phyloP scores from a whole-genome alignment of 2,888 invertebrate species.

The Aproaerema taeniolella region DNA sequence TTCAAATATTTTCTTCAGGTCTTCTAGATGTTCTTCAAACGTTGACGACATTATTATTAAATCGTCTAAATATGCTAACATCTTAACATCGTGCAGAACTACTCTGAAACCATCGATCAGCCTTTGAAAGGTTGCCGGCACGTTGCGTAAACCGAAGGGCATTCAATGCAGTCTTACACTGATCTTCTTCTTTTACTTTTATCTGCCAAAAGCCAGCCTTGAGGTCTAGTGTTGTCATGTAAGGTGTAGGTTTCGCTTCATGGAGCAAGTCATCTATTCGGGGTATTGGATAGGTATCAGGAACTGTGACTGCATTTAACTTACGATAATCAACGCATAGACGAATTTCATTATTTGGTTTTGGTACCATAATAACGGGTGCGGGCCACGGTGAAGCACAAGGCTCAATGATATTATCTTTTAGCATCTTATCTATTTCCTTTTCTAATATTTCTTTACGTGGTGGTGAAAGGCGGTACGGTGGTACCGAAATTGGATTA shows the following conservation, averaged over 20 bases:
- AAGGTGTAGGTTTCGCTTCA: conserved; percentile 26
- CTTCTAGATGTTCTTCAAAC: conserved; percentile 20
- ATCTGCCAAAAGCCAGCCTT: conserved; percentile 29
- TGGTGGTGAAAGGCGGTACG: conserved; percentile 32
- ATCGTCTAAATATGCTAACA: conserved; percentile 26
- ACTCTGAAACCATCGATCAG: conserved; percentile 20
- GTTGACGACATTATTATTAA: conserved; percentile 24
- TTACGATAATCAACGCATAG: conserved; percentile 38
- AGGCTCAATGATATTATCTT: conserved; percentile 34
- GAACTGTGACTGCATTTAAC: conserved; percentile 16
- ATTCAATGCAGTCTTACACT: conserved; percentile 37
- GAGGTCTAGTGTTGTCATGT: conserved; percentile 28
- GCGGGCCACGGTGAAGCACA: conserved; percentile 34
- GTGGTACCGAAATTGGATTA: conserved; percentile 31
- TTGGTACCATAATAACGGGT: conserved; percentile 38
- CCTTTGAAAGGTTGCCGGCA: conserved; percentile 25
- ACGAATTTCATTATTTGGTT: conserved; percentile 29
- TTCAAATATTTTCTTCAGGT: conserved; percentile 22
- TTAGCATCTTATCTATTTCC: conserved; percentile 32
- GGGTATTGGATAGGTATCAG: conserved; percentile 36
- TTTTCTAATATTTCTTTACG: conserved; percentile 21
- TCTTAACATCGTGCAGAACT: conserved; percentile 10
- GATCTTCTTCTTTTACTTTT: conserved; percentile 25
- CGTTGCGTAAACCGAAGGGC: conserved; percentile 30
- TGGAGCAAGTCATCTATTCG: conserved; percentile 39